A percentile compares a stretch with the other conserved stretches of the same genome.
phyloP scores from a whole-genome alignment of 2,888 invertebrate genomes.

The Eupithecia inturbata region DNA sequence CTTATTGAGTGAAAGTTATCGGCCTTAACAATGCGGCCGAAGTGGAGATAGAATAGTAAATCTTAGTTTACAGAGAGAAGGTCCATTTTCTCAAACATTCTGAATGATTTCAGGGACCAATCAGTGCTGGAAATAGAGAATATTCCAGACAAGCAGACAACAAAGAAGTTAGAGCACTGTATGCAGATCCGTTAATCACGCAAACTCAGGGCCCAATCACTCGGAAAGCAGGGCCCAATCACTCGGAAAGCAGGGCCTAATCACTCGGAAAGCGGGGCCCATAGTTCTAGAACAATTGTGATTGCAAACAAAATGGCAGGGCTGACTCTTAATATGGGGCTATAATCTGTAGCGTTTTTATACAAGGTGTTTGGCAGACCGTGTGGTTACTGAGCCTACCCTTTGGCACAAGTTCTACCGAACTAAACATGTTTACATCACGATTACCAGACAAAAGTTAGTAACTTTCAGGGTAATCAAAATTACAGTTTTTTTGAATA shows the following conservation, averaged over 20 bases:
- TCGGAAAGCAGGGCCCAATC: conserved; percentile 7
- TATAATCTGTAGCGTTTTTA: too few species aligned
- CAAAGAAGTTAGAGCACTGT: conserved; percentile 42
- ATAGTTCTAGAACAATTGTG: neutral
- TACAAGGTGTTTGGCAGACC: too few species aligned
- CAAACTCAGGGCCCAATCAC: conserved; percentile 30
- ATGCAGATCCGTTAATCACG: conserved; percentile 48
- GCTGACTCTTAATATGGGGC: neutral
- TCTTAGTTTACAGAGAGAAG: neutral
- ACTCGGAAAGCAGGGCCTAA: conserved; percentile 16
- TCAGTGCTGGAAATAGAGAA: conserved; percentile 17
- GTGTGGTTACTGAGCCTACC: too few species aligned
- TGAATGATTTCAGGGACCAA: neutral
- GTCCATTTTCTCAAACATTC: neutral
- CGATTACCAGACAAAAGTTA: too few species aligned
- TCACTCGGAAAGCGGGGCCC: conserved; percentile 8
- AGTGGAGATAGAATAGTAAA: neutral
- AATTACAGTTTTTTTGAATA: too few species aligned
- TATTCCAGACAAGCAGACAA: conserved; percentile 40
- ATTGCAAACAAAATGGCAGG: neutral
- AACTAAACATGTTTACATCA: too few species aligned
- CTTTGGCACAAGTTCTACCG: too few species aligned
- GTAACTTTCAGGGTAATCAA: too few species aligned
- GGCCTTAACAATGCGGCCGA: neutral
- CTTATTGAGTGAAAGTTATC: neutral